Evolutionary conservation across 2,888 invertebrate species (phyloP), one percentile per base, ranked within the genome.

Genomic region (Galerucella pusilla): DNA sequence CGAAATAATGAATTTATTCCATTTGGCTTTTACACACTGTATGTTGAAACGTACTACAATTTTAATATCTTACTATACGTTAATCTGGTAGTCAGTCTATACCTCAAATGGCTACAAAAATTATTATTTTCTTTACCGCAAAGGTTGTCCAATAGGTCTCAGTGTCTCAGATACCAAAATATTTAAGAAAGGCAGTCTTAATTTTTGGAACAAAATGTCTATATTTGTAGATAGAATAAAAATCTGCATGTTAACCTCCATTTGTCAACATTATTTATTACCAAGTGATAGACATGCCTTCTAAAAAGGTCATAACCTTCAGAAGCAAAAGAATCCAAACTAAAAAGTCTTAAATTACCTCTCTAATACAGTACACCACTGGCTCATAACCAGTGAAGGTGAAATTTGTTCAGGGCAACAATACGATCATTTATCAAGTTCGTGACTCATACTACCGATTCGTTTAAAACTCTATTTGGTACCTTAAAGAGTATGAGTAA

Each of bases 361-460:
- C 16, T 20, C n/a, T 14, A 20, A 57, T 20, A 57, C 57, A 57
- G 5, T 20, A 20, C 20, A 57, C 20, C 57, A 57, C 20, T 57
- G 57, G 57, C 57, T 20, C 20, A 57, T 16, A 57, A 57, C 16
- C n/a, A 35, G 28, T 35, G 61, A 61, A 61, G 61, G 61, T 61
- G 28, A 35, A 12, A 61, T 61, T 35, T 61, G 12, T 61, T 61
- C 61, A 61, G 61, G 61, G 61, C 16, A 61, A 61, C 61, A 28
- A 61, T 61, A 61, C n/a, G 61, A 35, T 12, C 35, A 61, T 35
- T 61, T 5, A 61, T 61, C 61, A 61, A 61, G 35, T 61, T 12
- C 61, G 61, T 61, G 61, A 61, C 28, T 61, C 61, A 61, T 6
- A 61, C 61, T 20, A 61, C 14, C 35, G 11, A 12, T 4, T 61